A percentile compares a stretch with the other conserved stretches of the same genome.
These are phyloP conservation scores for Papilio helenus DNA, from an alignment of 1,140 invertebrate species.

Conservation along the genomic window DNA sequence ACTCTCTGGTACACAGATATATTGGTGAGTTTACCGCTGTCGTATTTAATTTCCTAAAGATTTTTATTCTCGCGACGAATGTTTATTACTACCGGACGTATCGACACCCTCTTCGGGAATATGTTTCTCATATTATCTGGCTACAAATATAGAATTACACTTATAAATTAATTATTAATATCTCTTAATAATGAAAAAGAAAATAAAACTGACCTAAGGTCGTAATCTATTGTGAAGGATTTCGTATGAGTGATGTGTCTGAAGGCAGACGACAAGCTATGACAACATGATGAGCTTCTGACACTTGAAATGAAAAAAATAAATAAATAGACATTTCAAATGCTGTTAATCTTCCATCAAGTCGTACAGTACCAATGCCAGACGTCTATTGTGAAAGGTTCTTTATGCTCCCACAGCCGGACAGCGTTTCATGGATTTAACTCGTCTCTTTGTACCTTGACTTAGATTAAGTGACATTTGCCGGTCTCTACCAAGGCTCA, in stretches of 20 bases:
- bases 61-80: conserved; percentile 44
- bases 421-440: conserved; percentile 28
- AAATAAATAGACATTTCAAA: conserved; percentile 21
- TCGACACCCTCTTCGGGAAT: conserved; percentile 20
- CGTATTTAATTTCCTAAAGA: conserved; percentile 42
- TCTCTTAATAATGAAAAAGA: background rate
- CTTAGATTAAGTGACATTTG: conserved; percentile 35
- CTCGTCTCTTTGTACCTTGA: conserved; percentile 34
- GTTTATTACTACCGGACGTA: conserved; percentile 42
- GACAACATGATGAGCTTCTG: conserved; percentile 32
- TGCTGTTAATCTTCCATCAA: conserved; percentile 34
- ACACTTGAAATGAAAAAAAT: conserved; percentile 30
- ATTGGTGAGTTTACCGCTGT: conserved; percentile 69
- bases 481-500: conserved; percentile 23
- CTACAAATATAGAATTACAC: background rate
- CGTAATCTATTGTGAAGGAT: conserved; percentile 21
- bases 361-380: conserved; percentile 36
- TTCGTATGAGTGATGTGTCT: conserved; percentile 32
- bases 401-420: conserved; percentile 27
- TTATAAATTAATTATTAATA: background rate
- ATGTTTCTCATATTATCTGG: background rate
- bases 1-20: conserved; percentile 81
- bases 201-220: background rate
- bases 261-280: conserved; percentile 14
- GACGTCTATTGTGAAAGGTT: conserved; percentile 33